Percentiles rank a stretch among this genome's conserved stretches.
These are phyloP conservation scores for Hemaris fuciformis DNA, from an alignment of 2,888 invertebrate species.

Conservation along the genomic window DNA sequence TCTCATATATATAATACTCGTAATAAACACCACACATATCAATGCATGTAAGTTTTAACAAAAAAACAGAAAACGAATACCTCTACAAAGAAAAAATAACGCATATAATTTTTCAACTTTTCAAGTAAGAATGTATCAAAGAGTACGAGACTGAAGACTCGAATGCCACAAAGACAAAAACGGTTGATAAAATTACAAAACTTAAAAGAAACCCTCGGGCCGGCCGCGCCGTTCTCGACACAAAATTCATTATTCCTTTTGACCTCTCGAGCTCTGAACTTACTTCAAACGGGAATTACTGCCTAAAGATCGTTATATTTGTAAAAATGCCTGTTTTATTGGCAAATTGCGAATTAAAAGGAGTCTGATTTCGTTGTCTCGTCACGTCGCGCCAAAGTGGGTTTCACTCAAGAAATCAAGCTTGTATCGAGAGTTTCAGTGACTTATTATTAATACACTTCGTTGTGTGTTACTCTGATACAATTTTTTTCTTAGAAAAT, in stretches of 20 bases:
- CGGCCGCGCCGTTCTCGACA: background rate
- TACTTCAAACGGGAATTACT: conserved; percentile 15
- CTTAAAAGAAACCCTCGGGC: conserved; percentile 7
- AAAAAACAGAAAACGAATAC: background rate
- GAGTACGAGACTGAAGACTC: background rate
- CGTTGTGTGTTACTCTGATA: background rate
- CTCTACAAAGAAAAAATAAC: background rate
- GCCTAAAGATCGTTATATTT: conserved; percentile 13
- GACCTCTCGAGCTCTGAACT: conserved; percentile 2
- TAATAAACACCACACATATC: too few relatives aligned
- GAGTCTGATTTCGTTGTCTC: conserved; percentile 13
- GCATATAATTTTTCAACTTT: background rate
- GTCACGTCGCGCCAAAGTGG: conserved; percentile 12
- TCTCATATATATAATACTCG: too few relatives aligned
- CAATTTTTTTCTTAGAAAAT: background rate
- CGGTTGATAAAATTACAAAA: conserved; percentile 7
- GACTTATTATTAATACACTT: background rate
- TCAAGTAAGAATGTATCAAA: background rate
- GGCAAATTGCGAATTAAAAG: conserved; percentile 15
- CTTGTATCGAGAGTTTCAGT: background rate
- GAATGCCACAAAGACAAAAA: conserved; percentile 5
- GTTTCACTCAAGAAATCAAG: conserved; percentile 13
- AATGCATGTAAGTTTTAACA: background rate
- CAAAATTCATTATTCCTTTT: conserved; percentile 10
- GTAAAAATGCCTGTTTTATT: conserved; percentile 18